phyloP scores from a whole-genome alignment of 2,797 vertebrate genomes.

The Arrhamphus sclerolepis region DNA sequence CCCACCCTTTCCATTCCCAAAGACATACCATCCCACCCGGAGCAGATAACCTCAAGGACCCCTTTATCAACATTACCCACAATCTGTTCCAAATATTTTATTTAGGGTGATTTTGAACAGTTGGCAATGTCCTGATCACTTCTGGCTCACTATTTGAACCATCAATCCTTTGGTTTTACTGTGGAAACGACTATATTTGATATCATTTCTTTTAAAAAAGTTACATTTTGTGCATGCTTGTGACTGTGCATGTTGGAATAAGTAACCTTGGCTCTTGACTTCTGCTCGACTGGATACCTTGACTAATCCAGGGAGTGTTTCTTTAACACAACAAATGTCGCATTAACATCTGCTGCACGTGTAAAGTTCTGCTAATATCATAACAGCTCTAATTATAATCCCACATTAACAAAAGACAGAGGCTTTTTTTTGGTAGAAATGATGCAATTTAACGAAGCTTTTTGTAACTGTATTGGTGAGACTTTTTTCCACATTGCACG shows the following conservation, averaged over 20 bases:
- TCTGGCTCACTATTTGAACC: not conserved
- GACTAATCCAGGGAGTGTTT: not conserved
- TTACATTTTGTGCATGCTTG: not conserved
- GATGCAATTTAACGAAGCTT: conserved; percentile 6
- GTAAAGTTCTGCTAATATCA: not conserved
- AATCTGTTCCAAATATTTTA: conserved; percentile 5
- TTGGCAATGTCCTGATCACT: not conserved
- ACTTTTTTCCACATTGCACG: conserved; percentile 13
- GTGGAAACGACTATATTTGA: no score
- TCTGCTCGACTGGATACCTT: not conserved
- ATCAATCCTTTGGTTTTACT: no score
- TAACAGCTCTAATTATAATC: conserved; percentile 17
- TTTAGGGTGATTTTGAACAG: not conserved
- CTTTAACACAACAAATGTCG: conserved; percentile 33
- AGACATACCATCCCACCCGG: conserved; percentile 1
- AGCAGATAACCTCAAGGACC: conserved; percentile 8
- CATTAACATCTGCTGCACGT: conserved; percentile 22
- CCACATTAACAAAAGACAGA: conserved; percentile 14
- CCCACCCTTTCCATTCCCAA: not conserved
- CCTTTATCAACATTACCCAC: not conserved
- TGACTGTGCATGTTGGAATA: not conserved
- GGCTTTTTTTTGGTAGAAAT: conserved; percentile 6
- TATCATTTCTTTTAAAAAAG: not conserved
- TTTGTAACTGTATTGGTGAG: conserved; percentile 7
- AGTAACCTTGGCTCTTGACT: not conserved